phyloP scores from a whole-genome alignment of 2,113 vertebrate genomes.

The Zosterops lateralis region DNA sequence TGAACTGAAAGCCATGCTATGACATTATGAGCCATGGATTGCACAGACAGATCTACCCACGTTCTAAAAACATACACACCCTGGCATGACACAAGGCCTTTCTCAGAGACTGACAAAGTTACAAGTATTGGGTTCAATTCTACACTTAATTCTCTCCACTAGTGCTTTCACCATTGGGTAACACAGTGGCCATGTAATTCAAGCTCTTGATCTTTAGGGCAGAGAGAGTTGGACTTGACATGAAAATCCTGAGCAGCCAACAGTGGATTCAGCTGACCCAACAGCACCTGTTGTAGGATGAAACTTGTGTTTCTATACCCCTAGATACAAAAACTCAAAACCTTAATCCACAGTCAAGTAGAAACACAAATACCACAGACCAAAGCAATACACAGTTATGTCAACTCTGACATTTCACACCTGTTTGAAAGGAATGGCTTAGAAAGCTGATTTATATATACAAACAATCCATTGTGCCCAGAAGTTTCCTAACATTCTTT shows the following conservation, averaged over 20 bases:
- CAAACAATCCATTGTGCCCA: not conserved
- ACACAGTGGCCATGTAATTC: fast-evolving
- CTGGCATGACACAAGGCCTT: not conserved
- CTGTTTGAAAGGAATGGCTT: not conserved
- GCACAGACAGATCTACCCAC: not conserved
- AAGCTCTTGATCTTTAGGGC: not conserved
- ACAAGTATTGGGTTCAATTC: not conserved
- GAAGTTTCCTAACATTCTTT: conserved; percentile 63
- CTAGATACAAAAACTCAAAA: not conserved
- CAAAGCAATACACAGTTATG: not conserved
- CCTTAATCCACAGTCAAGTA: not conserved
- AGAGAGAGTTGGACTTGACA: not conserved
- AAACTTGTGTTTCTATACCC: not conserved
- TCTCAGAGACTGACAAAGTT: not conserved
- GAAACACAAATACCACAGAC: not conserved
- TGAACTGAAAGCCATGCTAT: not conserved
- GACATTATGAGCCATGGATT: not conserved
- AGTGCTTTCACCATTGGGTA: not conserved
- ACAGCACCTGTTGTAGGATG: not conserved
- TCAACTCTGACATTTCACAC: not conserved
- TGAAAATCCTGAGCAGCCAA: not conserved
- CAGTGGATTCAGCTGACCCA: not conserved
- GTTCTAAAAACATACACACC: fast-evolving
- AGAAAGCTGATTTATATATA: not conserved
- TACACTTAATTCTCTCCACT: not conserved